Evolutionary conservation across 2,888 invertebrate species (phyloP).

Genomic region (Diplazon laetatorius): DNA sequence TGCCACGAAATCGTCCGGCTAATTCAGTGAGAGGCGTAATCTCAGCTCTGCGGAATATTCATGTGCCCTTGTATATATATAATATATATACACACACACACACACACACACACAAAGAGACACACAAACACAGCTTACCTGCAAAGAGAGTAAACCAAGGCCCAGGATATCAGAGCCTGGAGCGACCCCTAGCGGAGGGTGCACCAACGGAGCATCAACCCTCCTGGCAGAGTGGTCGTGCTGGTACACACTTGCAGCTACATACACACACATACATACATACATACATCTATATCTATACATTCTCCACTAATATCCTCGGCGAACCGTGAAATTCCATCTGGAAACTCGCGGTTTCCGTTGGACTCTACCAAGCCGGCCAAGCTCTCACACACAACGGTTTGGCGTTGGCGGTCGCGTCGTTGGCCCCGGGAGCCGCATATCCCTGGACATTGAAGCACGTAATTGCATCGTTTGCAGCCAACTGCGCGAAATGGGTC

Average conservation of each 20-base stretch:
- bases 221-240: slow-evolving; percentile 19
- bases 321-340: slow-evolving; percentile 77
- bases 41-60: slow-evolving; percentile 39
- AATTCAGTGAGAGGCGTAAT: slow-evolving; percentile 72
- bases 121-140: too few relatives aligned
- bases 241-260: too few relatives aligned
- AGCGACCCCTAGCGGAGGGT: slow-evolving; percentile 13
- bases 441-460: slow-evolving; percentile 76
- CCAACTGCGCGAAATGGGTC: slow-evolving; percentile 71
- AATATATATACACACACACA: too few relatives aligned
- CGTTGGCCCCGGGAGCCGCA: slow-evolving; percentile 67
- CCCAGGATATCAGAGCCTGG: background rate
- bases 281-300: background rate
- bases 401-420: background rate
- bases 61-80: slow-evolving; percentile 18
- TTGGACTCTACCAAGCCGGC: too few relatives aligned
- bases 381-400: slow-evolving; percentile 29
- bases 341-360: slow-evolving; percentile 68
- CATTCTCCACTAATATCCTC: slow-evolving; percentile 72
- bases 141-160: slow-evolving; percentile 13
- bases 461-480: slow-evolving; percentile 78
- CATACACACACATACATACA: too few relatives aligned
- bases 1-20: slow-evolving; percentile 66
- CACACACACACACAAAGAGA: too few relatives aligned
- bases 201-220: slow-evolving; percentile 32